Evolutionary conservation across 2,888 invertebrate genomes (phyloP), one percentile per base, ranked within the genome.

Genomic region (Apamea epomidion): DNA sequence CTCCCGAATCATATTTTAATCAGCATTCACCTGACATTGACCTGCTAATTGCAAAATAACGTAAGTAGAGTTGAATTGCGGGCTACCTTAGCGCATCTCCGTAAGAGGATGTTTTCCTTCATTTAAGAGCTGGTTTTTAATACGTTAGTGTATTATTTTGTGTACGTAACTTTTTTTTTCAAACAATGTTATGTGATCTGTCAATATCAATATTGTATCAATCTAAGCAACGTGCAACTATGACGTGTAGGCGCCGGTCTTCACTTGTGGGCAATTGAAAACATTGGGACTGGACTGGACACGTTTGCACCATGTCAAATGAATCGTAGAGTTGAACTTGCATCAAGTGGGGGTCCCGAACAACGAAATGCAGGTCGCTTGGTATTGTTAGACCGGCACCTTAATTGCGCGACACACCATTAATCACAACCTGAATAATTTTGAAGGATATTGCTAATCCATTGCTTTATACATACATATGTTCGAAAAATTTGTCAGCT

Each of bases 211-310:
- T 64, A 25, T 51, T 6, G 25, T 70, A 80, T 37, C 58, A 82
- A 74, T 70, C 45, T 60, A 18, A 45, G n/a, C 6, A 70, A 69
- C 69, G 64, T 73, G 78, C 69, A 54, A 51, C 14, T 25, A 65
- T 82, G 58, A 32, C 32, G 54, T 18, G 18, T 7, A 54, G 42
- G 37, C 81, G 48, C n/a, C 32, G 8, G 54, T 71, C 60, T 76
- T 4, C 78, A 82, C 69, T 65, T 78, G 51, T 77, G 64, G 42
- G 58, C 78, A 82, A 82, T 82, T 82, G 42, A 82, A 76, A 21
- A 45, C 74, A 76, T 72, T 68, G 67, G 42, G 51, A 71, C 32
- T 65, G 65, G 70, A 21, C n/a, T 64, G 45, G 29, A 21, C 51
- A 76, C 42, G 60, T 67, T 60, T 45, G 29, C n/a, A 10, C 7